Base-by-base conservation (phyloP, 2,888 invertebrate genomes). In the Torymus tubicola region DNA sequence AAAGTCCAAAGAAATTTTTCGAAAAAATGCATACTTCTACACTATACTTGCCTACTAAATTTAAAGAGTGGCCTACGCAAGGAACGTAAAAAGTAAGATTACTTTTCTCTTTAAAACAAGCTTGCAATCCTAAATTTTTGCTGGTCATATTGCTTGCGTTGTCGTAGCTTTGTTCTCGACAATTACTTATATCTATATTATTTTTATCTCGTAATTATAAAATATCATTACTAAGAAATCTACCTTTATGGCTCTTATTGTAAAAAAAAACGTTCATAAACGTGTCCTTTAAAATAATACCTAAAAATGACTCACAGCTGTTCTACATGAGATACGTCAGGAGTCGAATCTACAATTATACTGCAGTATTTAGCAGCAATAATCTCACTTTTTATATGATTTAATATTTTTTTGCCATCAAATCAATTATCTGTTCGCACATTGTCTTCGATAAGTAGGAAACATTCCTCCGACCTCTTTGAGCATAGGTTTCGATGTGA, bases 51-150 rank as follows among this genome's bases (percentile, higher is more conserved):
- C 73, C 83, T n/a, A 84, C 83, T 75, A 85, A 78, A 81, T 86
- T 85, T 65, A 85, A 67, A 21, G 85, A 85, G 82, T 85, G 85
- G 12, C 84, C 84, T 63, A 83, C 73, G 77, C 84, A 85, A 69
- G 85, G 85, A 65, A 85, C 42, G 42, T 42, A 42, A 42, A 42
- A 42, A 42, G 42, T 8, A 42, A 42, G 8, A 42, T 42, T 42
- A 42, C 10, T 42, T 42, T 42, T 42, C 10, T 42, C 8, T 31
- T 31, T 31, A 31, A 5, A 42, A 42, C 42, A 42, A 8, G 42
- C 42, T 8, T 42, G 42, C 42, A 42, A 42, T 8, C 42, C 42
- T 42, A 42, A 1, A 42, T 42, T 8, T 8, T 42, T 42, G 8
- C 42, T 8, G 8, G 81, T 64, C 83, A 84, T 84, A 64, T 80